A percentile compares a stretch with the other conserved stretches of the same genome.
Conservation (phyloP, 1,140 invertebrate species). For the Bombus balteatus region DNA sequence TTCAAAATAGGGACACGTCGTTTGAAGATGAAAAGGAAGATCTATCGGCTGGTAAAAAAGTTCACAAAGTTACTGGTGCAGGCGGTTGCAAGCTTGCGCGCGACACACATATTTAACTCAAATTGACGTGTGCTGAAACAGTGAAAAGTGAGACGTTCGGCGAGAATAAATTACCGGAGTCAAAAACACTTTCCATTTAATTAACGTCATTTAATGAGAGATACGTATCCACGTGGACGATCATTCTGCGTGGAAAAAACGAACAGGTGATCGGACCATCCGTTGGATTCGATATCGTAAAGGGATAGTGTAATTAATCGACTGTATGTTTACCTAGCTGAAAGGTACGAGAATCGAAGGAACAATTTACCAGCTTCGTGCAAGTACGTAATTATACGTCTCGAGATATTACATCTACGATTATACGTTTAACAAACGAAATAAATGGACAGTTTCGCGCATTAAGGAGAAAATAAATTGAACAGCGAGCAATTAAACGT, state of each 20-base stretch:
- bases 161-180: slow-evolving; percentile 29
- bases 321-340: slow-evolving; percentile 29
- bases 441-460: no score
- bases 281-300: slow-evolving; percentile 12
- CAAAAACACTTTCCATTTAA: slow-evolving; percentile 43
- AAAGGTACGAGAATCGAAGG: neutral
- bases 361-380: neutral
- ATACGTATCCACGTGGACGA: slow-evolving; percentile 28
- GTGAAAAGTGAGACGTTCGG: slow-evolving; percentile 22
- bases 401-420: no score
- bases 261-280: slow-evolving; percentile 43
- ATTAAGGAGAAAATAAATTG: no score
- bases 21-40: neutral
- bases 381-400: neutral
- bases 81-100: neutral
- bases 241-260: slow-evolving; percentile 32
- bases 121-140: neutral
- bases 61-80: neutral
- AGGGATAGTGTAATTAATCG: slow-evolving; percentile 32
- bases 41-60: neutral
- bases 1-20: neutral
- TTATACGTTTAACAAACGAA: no score
- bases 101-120: slow-evolving; percentile 9
- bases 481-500: no score
- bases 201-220: slow-evolving; percentile 47